Conservation (phyloP, 2,888 invertebrate genomes). For the Cantharis lateralis region DNA sequence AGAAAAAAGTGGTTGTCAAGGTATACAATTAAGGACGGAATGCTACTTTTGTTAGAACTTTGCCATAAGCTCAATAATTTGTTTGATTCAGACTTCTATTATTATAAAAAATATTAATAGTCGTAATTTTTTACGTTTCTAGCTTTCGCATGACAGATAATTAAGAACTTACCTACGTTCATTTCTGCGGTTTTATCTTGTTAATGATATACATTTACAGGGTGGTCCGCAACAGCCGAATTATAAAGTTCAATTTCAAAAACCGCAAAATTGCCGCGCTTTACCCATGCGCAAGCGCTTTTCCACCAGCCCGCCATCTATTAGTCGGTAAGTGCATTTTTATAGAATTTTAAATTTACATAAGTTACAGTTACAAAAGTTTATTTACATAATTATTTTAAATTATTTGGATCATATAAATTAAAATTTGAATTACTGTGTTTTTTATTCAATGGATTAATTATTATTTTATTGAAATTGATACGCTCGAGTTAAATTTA, state of each 20-base stretch:
- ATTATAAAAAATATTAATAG: slow-evolving; percentile 4
- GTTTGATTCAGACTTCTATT: slow-evolving; percentile 6
- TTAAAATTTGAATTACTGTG: too few species aligned
- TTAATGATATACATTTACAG: neutral
- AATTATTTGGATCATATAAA: neutral
- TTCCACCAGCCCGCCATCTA: neutral
- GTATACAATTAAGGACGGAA: slow-evolving; percentile 21
- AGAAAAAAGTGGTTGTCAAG: slow-evolving; percentile 17
- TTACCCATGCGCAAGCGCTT: too few species aligned
- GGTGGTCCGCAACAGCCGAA: neutral
- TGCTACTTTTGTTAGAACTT: slow-evolving; percentile 4
- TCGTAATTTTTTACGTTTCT: neutral
- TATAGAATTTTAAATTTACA: neutral
- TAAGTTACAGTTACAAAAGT: too few species aligned
- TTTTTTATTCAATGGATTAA: neutral
- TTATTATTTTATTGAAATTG: neutral
- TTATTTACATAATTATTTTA: neutral
- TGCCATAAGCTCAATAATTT: slow-evolving; percentile 16
- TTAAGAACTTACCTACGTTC: neutral
- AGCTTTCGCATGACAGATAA: neutral
- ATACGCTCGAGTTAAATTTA: slow-evolving; percentile 13
- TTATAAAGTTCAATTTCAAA: neutral
- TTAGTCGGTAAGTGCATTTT: neutral
- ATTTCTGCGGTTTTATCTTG: neutral
- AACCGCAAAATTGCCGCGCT: too few species aligned